These are phyloP conservation scores for Drosophila orosa DNA, from an alignment of 1,140 invertebrate genomes.

Conservation along the genomic window DNA sequence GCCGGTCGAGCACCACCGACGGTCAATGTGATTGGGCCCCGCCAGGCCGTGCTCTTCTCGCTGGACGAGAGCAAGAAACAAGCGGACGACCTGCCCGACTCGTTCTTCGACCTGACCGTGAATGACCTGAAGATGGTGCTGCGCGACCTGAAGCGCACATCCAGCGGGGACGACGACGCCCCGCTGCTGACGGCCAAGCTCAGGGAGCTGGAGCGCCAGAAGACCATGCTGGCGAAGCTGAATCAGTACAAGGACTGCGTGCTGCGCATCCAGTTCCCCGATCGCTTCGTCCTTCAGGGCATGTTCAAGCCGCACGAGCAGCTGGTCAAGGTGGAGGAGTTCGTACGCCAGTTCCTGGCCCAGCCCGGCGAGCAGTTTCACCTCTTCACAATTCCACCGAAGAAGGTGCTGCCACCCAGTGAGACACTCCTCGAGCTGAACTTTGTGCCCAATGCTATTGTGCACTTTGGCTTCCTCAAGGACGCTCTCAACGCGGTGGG, in stretches of 20 bases:
- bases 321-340: conserved; percentile 88
- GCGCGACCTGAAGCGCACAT: conserved; percentile 88
- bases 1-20: conserved; percentile 42
- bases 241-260: conserved; percentile 89
- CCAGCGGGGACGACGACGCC: conserved; percentile 87
- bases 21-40: conserved; percentile 86
- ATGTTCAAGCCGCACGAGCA: conserved; percentile 90
- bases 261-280: conserved; percentile 92
- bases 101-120: conserved; percentile 93
- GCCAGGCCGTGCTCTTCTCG: conserved; percentile 89
- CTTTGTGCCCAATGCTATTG: conserved; percentile 90
- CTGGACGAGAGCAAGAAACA: conserved; percentile 86
- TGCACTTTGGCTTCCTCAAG: conserved; percentile 88
- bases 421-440: conserved; percentile 88
- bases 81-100: conserved; percentile 90
- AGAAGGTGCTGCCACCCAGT: conserved; percentile 86
- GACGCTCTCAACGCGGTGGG: conserved; percentile 54
- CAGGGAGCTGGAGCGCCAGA: conserved; percentile 87
- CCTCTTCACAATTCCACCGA: conserved; percentile 91
- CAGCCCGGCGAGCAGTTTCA: conserved; percentile 88
- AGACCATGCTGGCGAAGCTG: conserved; percentile 86
- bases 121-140: conserved; percentile 90
- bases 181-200: conserved; percentile 88
- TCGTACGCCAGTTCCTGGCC: conserved; percentile 88
- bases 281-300: conserved; percentile 91